Evolutionary conservation across 2,888 invertebrate species (phyloP), one percentile per base, ranked within the genome.

Genomic region (Morpho helenor): DNA sequence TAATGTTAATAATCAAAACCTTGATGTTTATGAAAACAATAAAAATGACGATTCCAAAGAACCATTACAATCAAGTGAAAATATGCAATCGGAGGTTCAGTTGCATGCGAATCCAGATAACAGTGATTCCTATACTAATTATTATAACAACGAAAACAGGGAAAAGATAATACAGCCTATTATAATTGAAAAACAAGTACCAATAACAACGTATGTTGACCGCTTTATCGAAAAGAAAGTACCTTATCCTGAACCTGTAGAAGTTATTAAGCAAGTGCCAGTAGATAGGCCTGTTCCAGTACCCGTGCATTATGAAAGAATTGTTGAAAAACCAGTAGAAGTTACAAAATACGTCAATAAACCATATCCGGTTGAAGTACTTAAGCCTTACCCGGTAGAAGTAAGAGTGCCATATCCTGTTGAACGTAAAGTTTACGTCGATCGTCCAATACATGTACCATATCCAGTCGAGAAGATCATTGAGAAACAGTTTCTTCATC

Each of bases 321-420:
- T 91, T 5, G 81, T 92, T 1, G 92, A 92, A 66, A 92, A 88
- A 71, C 92, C 92, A 1, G 77, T 90, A 0, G 88, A 91, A 74
- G 80, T 91, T 0, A 87, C 9, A 43, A 43, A 43, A 43, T 43
- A 43, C 42, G 8, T 8, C 42, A 43, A 94, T 63, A 93, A 93
- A 60, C 92, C 92, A 0, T 90, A 93, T 62, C 92, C 93, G 0
- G 92, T 93, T 8, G 91, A 92, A 48, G 88, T 88, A 2, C 74
- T 77, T 6, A 74, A 77, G 41, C 92, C 92, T 7, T 89, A 92
- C 57, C 92, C 93, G 0, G 92, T 93, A 9, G 91, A 92, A 56
- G 89, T 88, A 5, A 80, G 87, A 65, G 84, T 91, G 0, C 91
- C 91, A 7, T 90, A 87, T 69, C 89, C 91, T 0, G 83, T 91